These are phyloP conservation scores for Trachymyrmex cornetzi DNA, from an alignment of 1,140 invertebrate genomes.

Conservation along the genomic window DNA sequence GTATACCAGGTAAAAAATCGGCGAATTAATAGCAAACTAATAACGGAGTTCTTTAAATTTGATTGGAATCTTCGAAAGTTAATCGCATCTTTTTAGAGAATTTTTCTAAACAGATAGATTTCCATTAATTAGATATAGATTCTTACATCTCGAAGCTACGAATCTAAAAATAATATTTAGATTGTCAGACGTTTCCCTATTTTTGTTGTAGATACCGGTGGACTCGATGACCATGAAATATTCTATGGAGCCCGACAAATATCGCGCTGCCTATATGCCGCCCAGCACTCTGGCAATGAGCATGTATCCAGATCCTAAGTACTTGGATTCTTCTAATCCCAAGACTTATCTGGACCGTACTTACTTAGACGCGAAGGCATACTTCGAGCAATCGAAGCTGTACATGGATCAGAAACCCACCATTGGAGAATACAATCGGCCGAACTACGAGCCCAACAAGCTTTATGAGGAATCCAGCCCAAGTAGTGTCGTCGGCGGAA, in stretches of 20 bases:
- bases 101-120: neutral
- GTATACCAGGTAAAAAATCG: neutral
- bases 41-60: neutral
- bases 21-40: neutral
- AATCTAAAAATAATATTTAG: neutral
- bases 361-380: conserved; percentile 91
- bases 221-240: conserved; percentile 91
- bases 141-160: too few relatives aligned
- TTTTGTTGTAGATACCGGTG: conserved; percentile 89
- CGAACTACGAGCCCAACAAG: conserved; percentile 85
- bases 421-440: conserved; percentile 85
- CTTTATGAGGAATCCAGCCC: conserved; percentile 91
- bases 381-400: conserved; percentile 92
- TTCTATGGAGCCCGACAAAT: conserved; percentile 92
- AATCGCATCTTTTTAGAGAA: neutral
- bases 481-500: conserved; percentile 79
- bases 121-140: neutral
- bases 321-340: conserved; percentile 87
- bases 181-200: neutral
- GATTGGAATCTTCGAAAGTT: neutral
- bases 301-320: conserved; percentile 91
- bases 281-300: conserved; percentile 89
- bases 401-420: conserved; percentile 91
- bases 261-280: conserved; percentile 90
- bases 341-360: conserved; percentile 90